These are phyloP conservation scores for Bubalus kerabau DNA, from an alignment of 2,113 vertebrate species.

Conservation along the genomic window DNA sequence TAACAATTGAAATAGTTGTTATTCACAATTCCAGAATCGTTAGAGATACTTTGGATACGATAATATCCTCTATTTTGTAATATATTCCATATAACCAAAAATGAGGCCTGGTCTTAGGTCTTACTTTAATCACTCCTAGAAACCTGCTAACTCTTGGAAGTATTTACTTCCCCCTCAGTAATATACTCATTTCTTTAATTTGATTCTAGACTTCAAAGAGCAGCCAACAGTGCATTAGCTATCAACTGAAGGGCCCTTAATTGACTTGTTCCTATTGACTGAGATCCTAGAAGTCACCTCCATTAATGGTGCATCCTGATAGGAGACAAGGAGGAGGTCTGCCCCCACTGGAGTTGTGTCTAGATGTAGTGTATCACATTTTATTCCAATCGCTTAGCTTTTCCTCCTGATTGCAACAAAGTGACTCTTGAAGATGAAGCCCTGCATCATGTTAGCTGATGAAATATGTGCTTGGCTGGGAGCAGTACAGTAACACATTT, in stretches of 20 bases:
- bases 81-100: not conserved
- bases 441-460: constrained; percentile 2
- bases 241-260: constrained; percentile 11
- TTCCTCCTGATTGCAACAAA: constrained; percentile 25
- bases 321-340: not conserved
- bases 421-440: not conserved
- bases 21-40: not conserved
- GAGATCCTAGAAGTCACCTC: not conserved
- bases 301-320: not conserved
- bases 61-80: not conserved
- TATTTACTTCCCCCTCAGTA: not conserved
- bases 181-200: not conserved
- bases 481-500: not conserved
- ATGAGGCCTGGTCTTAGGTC: not conserved
- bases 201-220: constrained; percentile 18
- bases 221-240: not conserved
- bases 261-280: constrained; percentile 8
- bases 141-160: not conserved
- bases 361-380: constrained; percentile 22
- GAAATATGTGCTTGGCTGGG: not conserved
- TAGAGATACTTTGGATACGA: not conserved
- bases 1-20: not conserved
- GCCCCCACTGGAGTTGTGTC: not conserved
- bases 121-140: not conserved
- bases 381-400: not conserved